Percentiles rank a stretch among this genome's conserved stretches.
Evolutionary conservation across 2,113 vertebrate species (phyloP).

Genomic region (Cercopithecus mona): DNA sequence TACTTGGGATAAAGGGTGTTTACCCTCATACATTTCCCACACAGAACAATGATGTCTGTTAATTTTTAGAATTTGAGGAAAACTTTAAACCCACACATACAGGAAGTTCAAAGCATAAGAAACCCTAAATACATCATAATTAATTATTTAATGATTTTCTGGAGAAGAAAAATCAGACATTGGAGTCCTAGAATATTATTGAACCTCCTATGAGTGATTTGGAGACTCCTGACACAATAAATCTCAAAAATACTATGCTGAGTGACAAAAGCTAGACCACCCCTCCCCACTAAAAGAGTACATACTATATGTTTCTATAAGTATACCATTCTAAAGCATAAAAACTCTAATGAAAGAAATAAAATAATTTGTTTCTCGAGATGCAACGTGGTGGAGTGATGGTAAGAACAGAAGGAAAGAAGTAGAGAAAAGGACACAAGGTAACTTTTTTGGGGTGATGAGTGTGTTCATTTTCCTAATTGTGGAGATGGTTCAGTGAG

Average conservation of each 20-base stretch:
- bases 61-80: slow-evolving; percentile 3
- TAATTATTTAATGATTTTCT: background rate
- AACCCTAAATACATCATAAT: background rate
- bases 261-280: background rate
- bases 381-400: background rate
- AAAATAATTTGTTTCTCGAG: background rate
- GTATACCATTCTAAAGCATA: background rate
- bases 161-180: no score
- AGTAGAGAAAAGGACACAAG: background rate
- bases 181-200: background rate
- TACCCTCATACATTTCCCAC: no score
- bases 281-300: background rate
- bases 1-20: no score
- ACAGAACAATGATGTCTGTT: background rate
- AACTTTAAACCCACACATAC: background rate
- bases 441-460: background rate
- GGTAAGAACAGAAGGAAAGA: background rate
- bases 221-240: background rate
- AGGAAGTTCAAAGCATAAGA: background rate
- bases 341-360: background rate
- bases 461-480: background rate
- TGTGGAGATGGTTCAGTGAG: background rate
- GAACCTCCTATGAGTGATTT: background rate
- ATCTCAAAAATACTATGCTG: background rate
- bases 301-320: background rate